A percentile compares a stretch with the other conserved stretches of the same genome.
Conservation (phyloP, 2,888 invertebrate genomes). For the Pomacea canaliculata region DNA sequence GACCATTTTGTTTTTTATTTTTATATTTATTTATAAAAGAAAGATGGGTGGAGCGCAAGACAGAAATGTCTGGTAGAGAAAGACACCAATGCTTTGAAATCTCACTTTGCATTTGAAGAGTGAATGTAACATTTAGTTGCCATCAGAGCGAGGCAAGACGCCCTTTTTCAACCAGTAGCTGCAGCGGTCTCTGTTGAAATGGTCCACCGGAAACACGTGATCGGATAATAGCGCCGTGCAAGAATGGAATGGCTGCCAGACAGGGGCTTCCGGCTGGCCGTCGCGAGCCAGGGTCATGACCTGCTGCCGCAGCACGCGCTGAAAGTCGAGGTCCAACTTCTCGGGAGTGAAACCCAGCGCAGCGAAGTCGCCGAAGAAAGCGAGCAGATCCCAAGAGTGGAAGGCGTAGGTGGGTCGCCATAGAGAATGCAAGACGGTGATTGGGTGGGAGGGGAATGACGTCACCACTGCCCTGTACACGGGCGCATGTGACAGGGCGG, state of each 20-base stretch:
- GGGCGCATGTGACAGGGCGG: slow-evolving; percentile 13
- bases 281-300: slow-evolving; percentile 25
- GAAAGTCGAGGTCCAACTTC: slow-evolving; percentile 25
- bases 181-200: slow-evolving; percentile 19
- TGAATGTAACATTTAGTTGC: too few species aligned
- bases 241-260: slow-evolving; percentile 17
- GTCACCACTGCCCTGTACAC: slow-evolving; percentile 26
- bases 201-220: slow-evolving; percentile 17
- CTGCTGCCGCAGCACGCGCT: slow-evolving; percentile 25
- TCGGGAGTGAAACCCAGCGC: slow-evolving; percentile 10
- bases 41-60: too few species aligned
- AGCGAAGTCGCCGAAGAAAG: slow-evolving; percentile 28
- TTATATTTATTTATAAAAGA: too few species aligned
- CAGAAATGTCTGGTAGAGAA: too few species aligned
- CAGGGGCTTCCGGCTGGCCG: slow-evolving; percentile 20
- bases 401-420: neutral
- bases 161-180: slow-evolving; percentile 21
- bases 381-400: slow-evolving; percentile 27
- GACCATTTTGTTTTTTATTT: too few species aligned
- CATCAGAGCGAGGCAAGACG: slow-evolving; percentile 16
- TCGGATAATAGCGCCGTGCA: slow-evolving; percentile 23
- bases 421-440: neutral
- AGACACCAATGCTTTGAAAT: too few species aligned
- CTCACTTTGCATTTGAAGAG: too few species aligned
- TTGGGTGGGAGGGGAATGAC: slow-evolving; percentile 20